phyloP scores from a whole-genome alignment of 2,113 vertebrate genomes.

The Trochalopteron elliotii region DNA sequence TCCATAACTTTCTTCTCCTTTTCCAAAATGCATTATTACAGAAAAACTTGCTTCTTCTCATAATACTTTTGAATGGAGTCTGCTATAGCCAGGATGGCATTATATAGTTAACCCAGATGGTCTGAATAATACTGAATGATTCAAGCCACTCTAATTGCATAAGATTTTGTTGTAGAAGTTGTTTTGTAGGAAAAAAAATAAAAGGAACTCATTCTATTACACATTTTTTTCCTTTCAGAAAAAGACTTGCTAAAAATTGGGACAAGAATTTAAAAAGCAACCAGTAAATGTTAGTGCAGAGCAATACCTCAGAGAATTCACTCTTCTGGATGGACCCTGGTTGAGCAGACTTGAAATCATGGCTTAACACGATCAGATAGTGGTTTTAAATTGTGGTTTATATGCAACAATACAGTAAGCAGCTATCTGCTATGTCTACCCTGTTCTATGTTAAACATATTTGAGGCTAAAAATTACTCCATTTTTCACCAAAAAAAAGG shows the following conservation, averaged over 20 bases:
- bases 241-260: neutral
- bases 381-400: neutral
- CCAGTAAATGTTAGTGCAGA: neutral
- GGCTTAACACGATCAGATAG: neutral
- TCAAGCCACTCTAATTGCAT: neutral
- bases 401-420: neutral
- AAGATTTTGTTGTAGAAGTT: neutral
- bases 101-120: neutral
- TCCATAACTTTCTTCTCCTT: neutral
- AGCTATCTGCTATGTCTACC: neutral
- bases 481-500: neutral
- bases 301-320: neutral
- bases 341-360: neutral
- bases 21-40: neutral
- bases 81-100: neutral
- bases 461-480: neutral
- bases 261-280: neutral
- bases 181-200: neutral
- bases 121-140: neutral
- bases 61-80: neutral
- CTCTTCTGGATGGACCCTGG: neutral
- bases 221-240: neutral
- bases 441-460: neutral
- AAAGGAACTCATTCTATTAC: neutral
- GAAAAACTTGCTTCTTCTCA: neutral